These are phyloP conservation scores for Plagiodera versicolora DNA, from an alignment of 2,888 invertebrate species.

Conservation along the genomic window DNA sequence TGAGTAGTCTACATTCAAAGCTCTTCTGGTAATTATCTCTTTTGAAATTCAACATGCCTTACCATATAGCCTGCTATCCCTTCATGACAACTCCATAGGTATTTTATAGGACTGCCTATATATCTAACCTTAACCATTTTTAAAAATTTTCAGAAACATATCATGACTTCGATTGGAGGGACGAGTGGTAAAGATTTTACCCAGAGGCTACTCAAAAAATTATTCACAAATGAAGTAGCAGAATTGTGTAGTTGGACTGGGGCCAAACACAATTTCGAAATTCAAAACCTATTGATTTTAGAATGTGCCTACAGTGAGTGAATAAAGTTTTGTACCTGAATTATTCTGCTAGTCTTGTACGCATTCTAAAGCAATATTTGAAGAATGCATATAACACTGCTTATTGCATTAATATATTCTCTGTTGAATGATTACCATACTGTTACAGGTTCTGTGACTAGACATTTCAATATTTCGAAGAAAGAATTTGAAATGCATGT, in stretches of 20 bases:
- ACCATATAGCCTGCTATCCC: too few species aligned
- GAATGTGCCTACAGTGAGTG: constrained; percentile 3
- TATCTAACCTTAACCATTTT: neutral
- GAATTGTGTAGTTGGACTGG: constrained; percentile 6
- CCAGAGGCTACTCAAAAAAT: neutral
- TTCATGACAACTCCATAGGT: too few species aligned
- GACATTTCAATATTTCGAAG: neutral
- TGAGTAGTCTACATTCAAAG: too few species aligned
- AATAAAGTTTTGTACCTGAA: neutral
- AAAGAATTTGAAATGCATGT: neutral
- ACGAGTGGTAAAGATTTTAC: constrained; percentile 1
- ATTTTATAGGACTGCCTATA: too few species aligned
- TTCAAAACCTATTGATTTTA: neutral
- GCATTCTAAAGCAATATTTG: neutral
- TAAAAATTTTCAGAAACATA: constrained; percentile 2
- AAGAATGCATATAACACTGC: neutral
- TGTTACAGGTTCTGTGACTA: neutral
- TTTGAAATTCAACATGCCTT: too few species aligned
- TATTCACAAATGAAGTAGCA: neutral
- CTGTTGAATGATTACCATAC: too few species aligned
- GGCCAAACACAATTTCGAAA: neutral
- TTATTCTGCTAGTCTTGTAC: too few species aligned
- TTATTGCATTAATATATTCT: too few species aligned
- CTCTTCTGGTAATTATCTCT: too few species aligned
- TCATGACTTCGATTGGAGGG: neutral